Base-by-base conservation (phyloP, 2,797 vertebrate species). In the Thripadectes ignobilis region DNA sequence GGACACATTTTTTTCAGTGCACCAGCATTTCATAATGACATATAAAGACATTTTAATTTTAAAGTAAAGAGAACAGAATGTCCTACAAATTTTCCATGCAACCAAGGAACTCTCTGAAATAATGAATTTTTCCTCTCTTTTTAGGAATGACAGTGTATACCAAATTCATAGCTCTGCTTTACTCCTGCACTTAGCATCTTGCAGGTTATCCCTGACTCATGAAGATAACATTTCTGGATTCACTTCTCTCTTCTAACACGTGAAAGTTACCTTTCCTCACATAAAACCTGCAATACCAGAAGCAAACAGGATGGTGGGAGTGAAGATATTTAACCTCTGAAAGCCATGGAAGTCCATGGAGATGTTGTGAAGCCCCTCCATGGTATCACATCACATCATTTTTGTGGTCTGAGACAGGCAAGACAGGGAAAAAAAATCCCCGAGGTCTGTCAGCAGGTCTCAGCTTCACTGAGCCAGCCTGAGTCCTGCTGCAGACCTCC, bases 21-120 rank as follows among this genome's bases (percentile, higher is more conserved):
- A 11, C 62, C 34, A 88, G 22, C 52, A 68, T 59, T 81, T 79
- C 45, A 24, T 43, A 81, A 78, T 30, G 72, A 77, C 79, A 95
- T 55, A 52, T 52, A 93, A 93, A 95, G 55, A 78, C 6, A 43
- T 69, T 92, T 94, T 63, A 78, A 95, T 85, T 89, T 93, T 63
- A 78, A 93, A 85, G 29, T 59, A 79, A 43, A 85, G 48, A 82
- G 51, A 89, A 92, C 0, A 7, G 36, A 91, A 61, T 32, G 7
- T 59, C 63, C 75, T 82, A 49, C 67, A 82, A 87, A 43, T 61
- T 79, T 52, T 72, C n/a, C 20, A 34, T 0, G 1, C 41, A 51
- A 61, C 61, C 81, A 67, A 85, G 39, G 29, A 27, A 39, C 67
- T 75, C 48, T 54, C 19, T 74, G 61, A 94, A 94, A 80, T 76